phyloP scores from a whole-genome alignment of 2,797 vertebrate species.

The Borostomias antarcticus region DNA sequence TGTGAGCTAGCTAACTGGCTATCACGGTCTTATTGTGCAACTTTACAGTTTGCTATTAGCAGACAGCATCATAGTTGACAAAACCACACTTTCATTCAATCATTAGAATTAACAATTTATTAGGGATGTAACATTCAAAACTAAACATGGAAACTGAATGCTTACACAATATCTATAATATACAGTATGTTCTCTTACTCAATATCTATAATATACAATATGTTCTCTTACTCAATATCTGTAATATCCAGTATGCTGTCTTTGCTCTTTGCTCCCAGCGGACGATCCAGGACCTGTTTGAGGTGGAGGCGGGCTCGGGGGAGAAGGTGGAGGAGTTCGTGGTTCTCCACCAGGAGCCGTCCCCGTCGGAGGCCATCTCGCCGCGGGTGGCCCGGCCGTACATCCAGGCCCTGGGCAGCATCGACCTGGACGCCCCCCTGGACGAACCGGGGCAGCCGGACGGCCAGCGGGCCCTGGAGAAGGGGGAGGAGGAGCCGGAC shows the following conservation, averaged over 20 bases:
- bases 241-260: neutral
- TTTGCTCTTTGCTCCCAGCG: conserved; percentile 73
- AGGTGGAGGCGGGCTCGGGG: conserved; percentile 91
- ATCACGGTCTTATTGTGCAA: no score
- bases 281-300: conserved; percentile 97
- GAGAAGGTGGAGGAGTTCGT: conserved; percentile 98
- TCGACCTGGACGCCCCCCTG: conserved; percentile 73
- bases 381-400: conserved; percentile 93
- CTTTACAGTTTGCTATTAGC: no score
- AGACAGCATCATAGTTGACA: no score
- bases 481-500: conserved; percentile 56
- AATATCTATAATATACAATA: no score
- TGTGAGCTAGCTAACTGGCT: no score
- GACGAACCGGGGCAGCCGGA: conserved; percentile 28
- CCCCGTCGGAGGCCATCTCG: conserved; percentile 91
- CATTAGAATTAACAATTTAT: no score
- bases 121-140: no score
- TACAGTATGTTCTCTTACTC: no score
- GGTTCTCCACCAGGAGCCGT: conserved; percentile 94
- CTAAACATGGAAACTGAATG: no score
- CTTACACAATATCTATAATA: no score
- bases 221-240: neutral
- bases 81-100: no score
- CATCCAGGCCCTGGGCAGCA: conserved; percentile 93
- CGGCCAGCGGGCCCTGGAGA: conserved; percentile 29